Percentiles rank a stretch among this genome's conserved stretches.
Conservation (phyloP, 2,888 invertebrate genomes). For the Pseudococcus longispinus region DNA sequence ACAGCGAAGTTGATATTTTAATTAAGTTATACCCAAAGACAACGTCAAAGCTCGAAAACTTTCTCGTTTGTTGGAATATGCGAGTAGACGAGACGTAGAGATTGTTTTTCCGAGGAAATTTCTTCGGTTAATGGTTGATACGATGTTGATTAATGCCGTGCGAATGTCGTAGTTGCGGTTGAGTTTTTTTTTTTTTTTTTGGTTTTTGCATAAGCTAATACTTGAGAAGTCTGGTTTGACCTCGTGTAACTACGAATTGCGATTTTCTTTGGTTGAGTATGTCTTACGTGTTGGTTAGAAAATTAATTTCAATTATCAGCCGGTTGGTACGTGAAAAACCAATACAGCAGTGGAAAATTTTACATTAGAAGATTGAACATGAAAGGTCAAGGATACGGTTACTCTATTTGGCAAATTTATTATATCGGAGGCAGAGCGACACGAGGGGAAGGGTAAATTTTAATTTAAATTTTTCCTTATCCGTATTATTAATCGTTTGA, state of each 20-base stretch:
- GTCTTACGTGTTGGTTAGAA: not conserved
- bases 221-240: not conserved
- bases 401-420: not conserved
- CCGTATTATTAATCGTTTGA: slow-evolving; percentile 3
- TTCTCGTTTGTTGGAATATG: not conserved
- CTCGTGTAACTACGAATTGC: not conserved
- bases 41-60: not conserved
- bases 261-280: not conserved
- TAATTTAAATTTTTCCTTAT: slow-evolving; percentile 8
- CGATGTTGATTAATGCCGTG: not conserved
- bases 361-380: not conserved
- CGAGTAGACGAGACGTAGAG: not conserved
- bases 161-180: not conserved
- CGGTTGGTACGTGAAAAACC: not conserved
- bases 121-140: not conserved
- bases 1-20: not conserved
- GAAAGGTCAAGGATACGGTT: slow-evolving; percentile 13
- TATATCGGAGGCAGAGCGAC: not conserved
- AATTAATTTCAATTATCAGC: slow-evolving; percentile 24
- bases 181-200: not conserved
- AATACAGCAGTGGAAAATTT: not conserved
- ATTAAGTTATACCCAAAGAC: not conserved
- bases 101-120: not conserved
- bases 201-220: not conserved
- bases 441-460: not conserved